Base-by-base conservation (phyloP, 2,113 vertebrate species). In the Tricholaema leucomelas region DNA sequence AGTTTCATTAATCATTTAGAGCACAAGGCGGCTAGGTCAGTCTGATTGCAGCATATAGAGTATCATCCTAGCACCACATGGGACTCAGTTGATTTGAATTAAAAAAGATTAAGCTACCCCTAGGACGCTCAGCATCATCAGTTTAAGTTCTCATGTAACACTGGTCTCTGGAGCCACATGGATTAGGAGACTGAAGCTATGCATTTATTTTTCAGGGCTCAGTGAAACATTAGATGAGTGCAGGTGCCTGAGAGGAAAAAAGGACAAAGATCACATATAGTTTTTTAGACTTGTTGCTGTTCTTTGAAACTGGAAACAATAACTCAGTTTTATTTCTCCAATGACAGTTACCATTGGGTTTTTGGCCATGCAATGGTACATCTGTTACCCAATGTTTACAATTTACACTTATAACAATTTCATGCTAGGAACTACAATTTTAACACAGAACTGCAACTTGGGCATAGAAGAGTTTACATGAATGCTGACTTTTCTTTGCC, bases 1-100 rank as follows among this genome's bases (percentile, higher is more conserved):
- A 98, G 98, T 98, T 99, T 99, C 99, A 99, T 99, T 99, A 99
- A 99, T 99, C 99, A 99, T 99, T 99, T 99, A 99, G 98, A 99
- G 98, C 98, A 97, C 97, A 97, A 99, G 98, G 98, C 99, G 98
- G 98, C 98, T 99, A 99, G 99, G 99, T 99, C 99, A 99, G 99
- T 98, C 99, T 99, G 99, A 99, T 99, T 99, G 99, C 98, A 98
- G 98, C 98, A 98, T 99, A 99, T 99, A 99, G 98, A 98, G 99
- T 99, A 99, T 99, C 99, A 99, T 99, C 98, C 98, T 97, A 96
- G 96, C 97, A 97, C 98, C 98, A 98, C 98, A 97, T 98, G 97
- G 97, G 98, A 98, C 98, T 98, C 97, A 97, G 98, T 98, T 98
- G 98, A 99, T 98, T 99, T 99, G 98, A 99, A 99, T 99, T 98